Evolutionary conservation across 2,113 vertebrate genomes (phyloP), one percentile per base, ranked within the genome.

Genomic region (Rhabdornis inornatus): DNA sequence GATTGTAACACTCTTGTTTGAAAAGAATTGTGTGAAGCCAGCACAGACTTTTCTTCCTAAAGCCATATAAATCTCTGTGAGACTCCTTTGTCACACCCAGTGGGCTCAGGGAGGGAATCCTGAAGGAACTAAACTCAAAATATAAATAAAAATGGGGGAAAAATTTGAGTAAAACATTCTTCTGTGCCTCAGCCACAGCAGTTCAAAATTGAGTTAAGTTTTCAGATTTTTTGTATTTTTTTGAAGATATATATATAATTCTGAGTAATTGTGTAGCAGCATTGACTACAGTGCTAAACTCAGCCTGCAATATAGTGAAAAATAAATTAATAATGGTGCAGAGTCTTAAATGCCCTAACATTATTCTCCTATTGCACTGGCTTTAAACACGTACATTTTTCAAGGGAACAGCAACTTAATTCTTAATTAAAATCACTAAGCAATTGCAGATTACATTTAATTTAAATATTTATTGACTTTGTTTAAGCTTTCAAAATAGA

Each of bases 401-500:
- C 45, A 69, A 44, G 45, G 39, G 33, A 94, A 50, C 20, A n/a
- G 57, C 61, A 82, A 76, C 83, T 93, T 90, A 83, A 83, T 92
- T 93, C 72, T 87, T 93, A 83, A 92, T 96, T 95, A 95, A 94
- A 93, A 79, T 79, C 88, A 53, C 39, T 80, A 83, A 86, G 53
- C 44, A 93, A 95, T 68, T 74, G 75, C 61, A 52, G 84, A 68
- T 89, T 81, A 28, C 95, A 81, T 91, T 95, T 89, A 83, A 95
- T 94, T 92, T 90, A 91, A 96, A 87, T 92, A 95, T 94, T 93
- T 91, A 86, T 74, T 77, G 56, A 78, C 82, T 95, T 95, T 77
- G 59, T 84, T 87, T 55, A 83, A 92, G 40, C 59, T 90, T 95
- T 94, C 87, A 56, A 88, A 95, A 80, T 70, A 91, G 57, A 87